Base-by-base conservation (phyloP, 1,140 invertebrate species). In the Glossosoma conforme region DNA sequence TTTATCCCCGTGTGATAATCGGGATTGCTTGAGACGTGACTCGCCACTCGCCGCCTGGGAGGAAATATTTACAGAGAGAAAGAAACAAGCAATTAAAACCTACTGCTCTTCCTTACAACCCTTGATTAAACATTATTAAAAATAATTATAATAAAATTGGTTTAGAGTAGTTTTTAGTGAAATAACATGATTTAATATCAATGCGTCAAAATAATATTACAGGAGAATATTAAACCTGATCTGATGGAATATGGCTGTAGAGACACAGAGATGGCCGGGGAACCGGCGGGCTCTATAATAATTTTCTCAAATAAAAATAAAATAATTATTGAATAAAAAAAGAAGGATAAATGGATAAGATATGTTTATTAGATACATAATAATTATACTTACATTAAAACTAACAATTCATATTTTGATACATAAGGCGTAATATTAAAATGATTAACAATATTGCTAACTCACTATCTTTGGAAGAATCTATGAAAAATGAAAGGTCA, bases 381-480 rank as follows among this genome's bases (percentile, higher is more conserved):
- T 53, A n/a, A n/a, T 52, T 52, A 45, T 22, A 37, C 48, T 51
- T 58, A 58, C 32, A 52, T 49, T 58, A 54, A 19, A 38, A 20
- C 52, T 58, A 53, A 58, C 33, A 51, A 54, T 18, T 47, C 37
- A 54, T n/a, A n/a, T n/a, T 52, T 53, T 54, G 22, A 47, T 54
- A 58, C 52, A 58, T 58, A 58, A 58, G 56, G 56, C 56, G 47
- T 58, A 51, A 58, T 54, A 54, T 51, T 54, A 54, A 58, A 54
- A 51, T 47, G 43, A 57, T 57, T 57, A 58, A 58, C 56, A 58
- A 58, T 58, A 58, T 58, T 58, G 56, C 56, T 58, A 58, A 58
- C 33, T 58, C 56, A 58, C 56, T 58, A 58, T 58, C 56, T 58
- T 58, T 58, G 56, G 56, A 54, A 58, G 56, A 58, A 49, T 58